Base-by-base conservation (phyloP, 2,113 vertebrate genomes). In the Ancistrus triradiatus region DNA sequence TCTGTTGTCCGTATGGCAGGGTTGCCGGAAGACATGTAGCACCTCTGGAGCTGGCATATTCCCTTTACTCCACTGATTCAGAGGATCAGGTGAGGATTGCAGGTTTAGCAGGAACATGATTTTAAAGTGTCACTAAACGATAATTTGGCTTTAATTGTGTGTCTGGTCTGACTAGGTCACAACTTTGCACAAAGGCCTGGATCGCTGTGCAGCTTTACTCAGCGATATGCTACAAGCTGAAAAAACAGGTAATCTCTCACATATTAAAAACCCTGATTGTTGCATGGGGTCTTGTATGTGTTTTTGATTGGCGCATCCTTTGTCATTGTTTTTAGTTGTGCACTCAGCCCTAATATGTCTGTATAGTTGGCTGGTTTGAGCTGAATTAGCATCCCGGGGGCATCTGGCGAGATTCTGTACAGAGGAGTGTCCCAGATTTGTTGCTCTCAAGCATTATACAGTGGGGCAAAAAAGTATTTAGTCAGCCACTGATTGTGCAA, bases 191-290 rank as follows among this genome's bases (percentile, higher is more conserved):
- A 63, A 76, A 7, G 92, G 90, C 4, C 86, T 97, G 72, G 91
- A 93, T 63, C 89, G 79, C 7, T 98, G 93, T 84, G 91, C 92
- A 25, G 83, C 90, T 69, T 85, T 98, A 72, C 85, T 98, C 22
- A 74, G 78, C 61, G 86, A 77, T 59, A 87, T 95, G 55, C 87
- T 97, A 25, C 84, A 88, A 72, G 87, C 81, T 43, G 92, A 93
- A 0, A 56, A 72, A 14, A 15, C 80, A 86, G 91, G 91, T 93
- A 43, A 22, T 14, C 18, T 22, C 66, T 63, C 74, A 49, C 0
- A 59, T 21, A 11, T 1, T 15, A 42, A 11, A 8, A 28, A 31
- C 27, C 3, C 7, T 31, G 3, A 31, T 31, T 31, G 7, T 18
- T 31, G 27, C 25, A 6, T 10, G 6, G 3, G 7, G 4, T 40